Evolutionary conservation across 2,888 invertebrate genomes (phyloP), one percentile per base, ranked within the genome.

Genomic region (Eupithecia subumbrata): DNA sequence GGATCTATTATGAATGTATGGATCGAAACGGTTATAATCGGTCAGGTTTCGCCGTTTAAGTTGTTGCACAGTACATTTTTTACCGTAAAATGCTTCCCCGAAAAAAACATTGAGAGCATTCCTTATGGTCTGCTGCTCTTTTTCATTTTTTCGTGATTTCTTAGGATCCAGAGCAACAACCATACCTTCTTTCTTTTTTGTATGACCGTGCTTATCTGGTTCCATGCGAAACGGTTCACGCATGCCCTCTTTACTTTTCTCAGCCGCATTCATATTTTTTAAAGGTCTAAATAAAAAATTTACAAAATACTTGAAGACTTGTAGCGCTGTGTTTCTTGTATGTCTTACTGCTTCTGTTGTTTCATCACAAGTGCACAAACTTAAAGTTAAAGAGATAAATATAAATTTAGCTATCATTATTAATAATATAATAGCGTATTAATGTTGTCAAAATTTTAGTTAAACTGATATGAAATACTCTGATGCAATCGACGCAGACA

Each of bases 1-100:
- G 64, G 74, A 11, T 30, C 76, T 71, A n/a, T 63, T 64, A 8
- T 34, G 18, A 34, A 30, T 60, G 60, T 60, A 25, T 25, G 25
- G 14, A 25, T 60, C 60, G 12, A 60, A 60, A 25, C 14, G 60
- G 1, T 12, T 60, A 14, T 25, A 60, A 14, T 60, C 60, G 12
- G 22, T 22, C 25, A 25, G 60, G 5, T 60, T 60, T 60, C 60
- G 60, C 60, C 5, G 60, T 60, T 5, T 25, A 5, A 5, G 22
- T 5, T 12, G 60, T 1, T 60, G 60, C 60, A 60, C 12, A 14
- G 25, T 14, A 25, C 60, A 60, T 60, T 60, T 60, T 60, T 60
- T 60, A 12, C 60, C 60, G 14, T 60, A 60, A 25, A 60, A 60
- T 25, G 60, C 60, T 60, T 60, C 60, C 25, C 60, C 60, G 5